Evolutionary conservation across 2,797 vertebrate genomes (phyloP).

Genomic region (Setipinna tenuifilis): DNA sequence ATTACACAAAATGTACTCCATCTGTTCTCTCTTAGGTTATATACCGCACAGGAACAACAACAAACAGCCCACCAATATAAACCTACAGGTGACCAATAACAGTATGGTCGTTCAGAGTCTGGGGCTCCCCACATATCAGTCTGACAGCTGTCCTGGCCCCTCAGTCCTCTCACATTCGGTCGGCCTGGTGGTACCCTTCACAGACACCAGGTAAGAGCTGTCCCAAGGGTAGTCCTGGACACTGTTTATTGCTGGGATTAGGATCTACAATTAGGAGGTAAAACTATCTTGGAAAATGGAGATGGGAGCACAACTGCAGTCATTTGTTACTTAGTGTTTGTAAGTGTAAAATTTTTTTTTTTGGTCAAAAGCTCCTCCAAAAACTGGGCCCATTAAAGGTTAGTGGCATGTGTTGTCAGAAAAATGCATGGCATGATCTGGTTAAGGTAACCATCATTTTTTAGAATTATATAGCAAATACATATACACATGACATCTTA

Average conservation of each 20-base stretch:
- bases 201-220: slow-evolving; percentile 83
- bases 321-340: neutral
- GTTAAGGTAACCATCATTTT: too few relatives aligned
- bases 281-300: neutral
- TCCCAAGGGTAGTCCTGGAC: neutral
- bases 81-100: slow-evolving; percentile 79
- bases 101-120: slow-evolving; percentile 79
- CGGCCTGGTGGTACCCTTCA: slow-evolving; percentile 74
- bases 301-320: neutral
- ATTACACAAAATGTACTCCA: neutral
- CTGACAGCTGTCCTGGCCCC: slow-evolving; percentile 65
- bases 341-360: neutral
- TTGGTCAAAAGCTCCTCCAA: too few relatives aligned
- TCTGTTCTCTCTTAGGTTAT: slow-evolving; percentile 73
- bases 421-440: neutral
- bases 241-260: neutral
- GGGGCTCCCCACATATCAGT: slow-evolving; percentile 69
- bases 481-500: too few relatives aligned
- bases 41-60: slow-evolving; percentile 69
- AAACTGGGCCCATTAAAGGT: too few relatives aligned
- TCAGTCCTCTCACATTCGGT: slow-evolving; percentile 77
- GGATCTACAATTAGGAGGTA: neutral
- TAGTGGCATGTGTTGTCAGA: too few relatives aligned
- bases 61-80: slow-evolving; percentile 76
- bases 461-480: too few relatives aligned